Conservation (phyloP, 1,140 invertebrate genomes). For the Drosophila suzukii region DNA sequence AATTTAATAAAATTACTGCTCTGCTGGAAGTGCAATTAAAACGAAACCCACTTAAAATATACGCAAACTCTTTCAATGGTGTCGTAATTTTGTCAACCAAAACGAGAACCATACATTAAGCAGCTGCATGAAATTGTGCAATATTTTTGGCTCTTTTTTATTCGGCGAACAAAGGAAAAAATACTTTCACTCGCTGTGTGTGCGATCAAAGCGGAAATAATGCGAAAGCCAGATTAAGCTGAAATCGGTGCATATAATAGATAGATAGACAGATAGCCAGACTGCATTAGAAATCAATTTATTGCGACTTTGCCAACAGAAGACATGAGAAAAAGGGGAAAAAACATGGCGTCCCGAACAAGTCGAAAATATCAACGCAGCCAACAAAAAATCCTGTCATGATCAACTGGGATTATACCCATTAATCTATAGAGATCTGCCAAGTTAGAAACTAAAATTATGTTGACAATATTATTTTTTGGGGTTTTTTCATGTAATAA, state of each 20-base stretch:
- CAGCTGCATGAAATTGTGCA: constrained; percentile 19
- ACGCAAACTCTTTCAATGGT: not conserved
- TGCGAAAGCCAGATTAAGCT: constrained; percentile 47
- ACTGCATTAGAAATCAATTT: constrained; percentile 78
- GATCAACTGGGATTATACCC: not conserved
- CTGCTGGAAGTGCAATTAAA: constrained; percentile 8
- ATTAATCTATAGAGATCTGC: not conserved
- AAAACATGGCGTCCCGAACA: constrained; percentile 7
- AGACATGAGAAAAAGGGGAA: constrained; percentile 7
- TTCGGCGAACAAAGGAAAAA: constrained; percentile 14
- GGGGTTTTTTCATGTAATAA: too few relatives aligned
- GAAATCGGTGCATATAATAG: constrained; percentile 26
- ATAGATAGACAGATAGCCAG: constrained; percentile 50
- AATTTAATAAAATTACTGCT: not conserved
- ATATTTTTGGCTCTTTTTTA: constrained; percentile 1
- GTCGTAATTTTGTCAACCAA: constrained; percentile 5
- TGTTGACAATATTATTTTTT: not conserved
- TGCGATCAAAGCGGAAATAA: constrained; percentile 55
- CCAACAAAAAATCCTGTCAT: not conserved
- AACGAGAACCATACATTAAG: constrained; percentile 4
- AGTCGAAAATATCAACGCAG: constrained; percentile 15
- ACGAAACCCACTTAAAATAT: not conserved
- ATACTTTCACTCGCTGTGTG: constrained; percentile 41
- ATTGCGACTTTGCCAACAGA: constrained; percentile 72
- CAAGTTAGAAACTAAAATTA: not conserved